phyloP scores from a whole-genome alignment of 2,888 invertebrate genomes.

The Kryphioiulus occultus region DNA sequence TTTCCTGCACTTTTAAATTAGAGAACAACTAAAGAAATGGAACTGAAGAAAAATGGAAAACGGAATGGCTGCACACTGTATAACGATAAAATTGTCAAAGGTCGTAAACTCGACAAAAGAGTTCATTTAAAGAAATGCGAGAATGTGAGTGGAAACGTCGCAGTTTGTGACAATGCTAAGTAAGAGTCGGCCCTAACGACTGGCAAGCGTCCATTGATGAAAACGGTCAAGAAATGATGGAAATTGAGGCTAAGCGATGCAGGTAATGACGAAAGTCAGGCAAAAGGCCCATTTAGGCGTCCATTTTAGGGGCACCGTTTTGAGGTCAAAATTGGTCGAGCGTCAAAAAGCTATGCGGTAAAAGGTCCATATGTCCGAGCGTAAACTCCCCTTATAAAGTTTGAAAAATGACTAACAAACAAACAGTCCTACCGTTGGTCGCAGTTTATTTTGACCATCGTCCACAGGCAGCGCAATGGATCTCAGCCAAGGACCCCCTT shows the following conservation, averaged over 20 bases:
- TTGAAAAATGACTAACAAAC: conserved; percentile 28
- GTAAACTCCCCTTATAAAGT: neutral
- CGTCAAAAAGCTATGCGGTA: neutral
- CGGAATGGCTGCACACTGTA: neutral
- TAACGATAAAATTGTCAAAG: neutral
- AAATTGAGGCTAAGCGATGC: neutral
- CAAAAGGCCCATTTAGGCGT: neutral
- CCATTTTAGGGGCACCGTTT: neutral
- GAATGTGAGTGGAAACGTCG: neutral
- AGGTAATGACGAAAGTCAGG: neutral
- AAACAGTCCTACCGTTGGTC: conserved; percentile 10
- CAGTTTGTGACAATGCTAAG: neutral
- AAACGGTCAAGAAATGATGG: neutral
- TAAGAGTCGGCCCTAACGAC: neutral
- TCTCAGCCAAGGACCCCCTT: neutral
- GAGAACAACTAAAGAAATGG: neutral
- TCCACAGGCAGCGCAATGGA: too few relatives aligned
- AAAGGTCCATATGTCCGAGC: neutral
- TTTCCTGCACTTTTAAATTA: neutral
- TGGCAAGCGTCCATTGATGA: neutral
- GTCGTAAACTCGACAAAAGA: neutral
- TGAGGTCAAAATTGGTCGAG: neutral
- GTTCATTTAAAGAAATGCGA: neutral
- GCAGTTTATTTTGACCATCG: neutral
- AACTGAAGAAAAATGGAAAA: neutral